phyloP scores from a whole-genome alignment of 1,140 invertebrate species.

The Orussus abietinus region DNA sequence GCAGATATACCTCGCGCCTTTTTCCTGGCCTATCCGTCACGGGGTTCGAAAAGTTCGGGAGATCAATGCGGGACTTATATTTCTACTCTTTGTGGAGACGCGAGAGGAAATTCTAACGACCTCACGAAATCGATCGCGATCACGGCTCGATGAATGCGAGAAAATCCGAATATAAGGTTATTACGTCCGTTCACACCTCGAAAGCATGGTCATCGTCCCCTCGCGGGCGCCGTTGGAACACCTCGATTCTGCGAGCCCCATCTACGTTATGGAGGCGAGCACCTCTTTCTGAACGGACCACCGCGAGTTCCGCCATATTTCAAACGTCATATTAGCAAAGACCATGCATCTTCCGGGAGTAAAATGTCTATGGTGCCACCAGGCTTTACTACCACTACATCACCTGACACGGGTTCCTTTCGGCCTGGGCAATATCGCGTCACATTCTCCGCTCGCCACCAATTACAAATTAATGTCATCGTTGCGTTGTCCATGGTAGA shows the following conservation, averaged over 20 bases:
- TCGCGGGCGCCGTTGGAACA: not conserved
- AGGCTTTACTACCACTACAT: conserved; percentile 32
- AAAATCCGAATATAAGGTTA: too few relatives aligned
- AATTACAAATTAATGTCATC: conserved; percentile 40
- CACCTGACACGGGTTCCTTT: conserved; percentile 27
- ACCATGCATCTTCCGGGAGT: conserved; percentile 42
- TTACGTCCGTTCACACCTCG: too few relatives aligned
- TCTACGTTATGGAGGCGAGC: too few relatives aligned
- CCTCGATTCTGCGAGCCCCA: not conserved
- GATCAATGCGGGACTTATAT: too few relatives aligned
- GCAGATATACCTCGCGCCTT: too few relatives aligned
- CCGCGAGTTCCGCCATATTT: conserved; percentile 40
- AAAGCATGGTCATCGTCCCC: too few relatives aligned
- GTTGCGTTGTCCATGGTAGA: conserved; percentile 28
- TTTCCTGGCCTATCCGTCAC: too few relatives aligned
- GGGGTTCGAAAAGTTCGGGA: too few relatives aligned
- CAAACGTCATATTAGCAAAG: conserved; percentile 44
- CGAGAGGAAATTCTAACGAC: too few relatives aligned
- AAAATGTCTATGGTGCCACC: conserved; percentile 38
- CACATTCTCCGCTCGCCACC: conserved; percentile 28
- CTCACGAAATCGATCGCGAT: too few relatives aligned
- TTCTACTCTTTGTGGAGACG: too few relatives aligned
- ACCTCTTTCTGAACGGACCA: conserved; percentile 13
- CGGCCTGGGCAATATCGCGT: conserved; percentile 26
- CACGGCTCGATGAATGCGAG: too few relatives aligned